A percentile compares a stretch with the other conserved stretches of the same genome.
Conservation (phyloP, 1,140 invertebrate genomes). For the Proales similis region DNA sequence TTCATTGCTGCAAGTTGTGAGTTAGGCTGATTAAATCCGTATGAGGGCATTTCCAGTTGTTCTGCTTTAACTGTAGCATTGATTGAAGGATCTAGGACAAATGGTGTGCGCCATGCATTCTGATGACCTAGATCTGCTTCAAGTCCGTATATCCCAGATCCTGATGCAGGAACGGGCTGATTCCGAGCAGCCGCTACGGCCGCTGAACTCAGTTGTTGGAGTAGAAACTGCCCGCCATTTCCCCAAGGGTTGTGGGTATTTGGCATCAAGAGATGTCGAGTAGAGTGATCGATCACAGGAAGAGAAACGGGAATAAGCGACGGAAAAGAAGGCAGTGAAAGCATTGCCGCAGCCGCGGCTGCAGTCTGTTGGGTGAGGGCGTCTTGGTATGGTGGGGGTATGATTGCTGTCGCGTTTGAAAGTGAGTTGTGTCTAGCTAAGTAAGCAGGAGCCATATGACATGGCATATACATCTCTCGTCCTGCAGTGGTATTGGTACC, state of each 20-base stretch:
- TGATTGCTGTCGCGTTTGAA: conserved; percentile 12
- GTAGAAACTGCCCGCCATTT: conserved; percentile 1
- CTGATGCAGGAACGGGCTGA: neutral
- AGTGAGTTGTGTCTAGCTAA: conserved; percentile 9
- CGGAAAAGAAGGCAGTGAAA: conserved; percentile 27
- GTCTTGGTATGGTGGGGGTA: conserved; percentile 27
- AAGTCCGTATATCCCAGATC: neutral
- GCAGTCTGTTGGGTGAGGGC: conserved; percentile 15
- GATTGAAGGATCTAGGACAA: conserved; percentile 32
- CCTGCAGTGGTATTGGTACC: too few species aligned
- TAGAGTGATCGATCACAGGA: conserved; percentile 33
- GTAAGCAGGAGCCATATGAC: too few species aligned
- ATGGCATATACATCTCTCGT: too few species aligned
- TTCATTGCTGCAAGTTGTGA: too few species aligned
- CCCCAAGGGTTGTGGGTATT: conserved; percentile 3
- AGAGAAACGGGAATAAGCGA: conserved; percentile 31
- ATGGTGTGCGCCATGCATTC: conserved; percentile 29
- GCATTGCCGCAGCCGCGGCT: conserved; percentile 29
- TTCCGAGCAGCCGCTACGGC: neutral
- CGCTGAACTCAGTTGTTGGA: neutral
- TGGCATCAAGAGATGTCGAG: conserved; percentile 28
- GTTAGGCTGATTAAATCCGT: too few species aligned
- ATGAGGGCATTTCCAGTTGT: conserved; percentile 2
- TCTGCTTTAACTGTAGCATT: conserved; percentile 26
- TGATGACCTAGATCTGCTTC: neutral